phyloP scores from a whole-genome alignment of 2,113 vertebrate genomes.

The Desmodus rotundus region DNA sequence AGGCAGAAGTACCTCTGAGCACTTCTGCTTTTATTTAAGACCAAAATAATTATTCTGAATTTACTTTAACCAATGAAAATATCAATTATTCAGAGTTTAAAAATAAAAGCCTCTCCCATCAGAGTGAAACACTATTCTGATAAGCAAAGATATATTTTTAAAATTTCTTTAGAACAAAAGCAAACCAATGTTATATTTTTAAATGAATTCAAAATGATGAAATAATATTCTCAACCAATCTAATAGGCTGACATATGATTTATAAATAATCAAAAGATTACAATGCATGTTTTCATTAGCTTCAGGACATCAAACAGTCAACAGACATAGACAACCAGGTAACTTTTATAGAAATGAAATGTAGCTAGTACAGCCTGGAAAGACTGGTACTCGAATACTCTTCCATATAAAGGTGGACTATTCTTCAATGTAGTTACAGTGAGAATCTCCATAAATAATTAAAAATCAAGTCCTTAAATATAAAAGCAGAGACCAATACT shows the following conservation, averaged over 20 bases:
- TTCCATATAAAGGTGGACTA: background rate
- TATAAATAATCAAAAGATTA: slow-evolving; percentile 12
- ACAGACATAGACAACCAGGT: background rate
- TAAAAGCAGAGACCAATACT: background rate
- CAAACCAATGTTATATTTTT: background rate
- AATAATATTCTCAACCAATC: background rate
- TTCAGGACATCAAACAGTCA: background rate
- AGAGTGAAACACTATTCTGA: slow-evolving; percentile 15
- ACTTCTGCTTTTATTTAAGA: slow-evolving; percentile 19
- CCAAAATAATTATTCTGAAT: background rate
- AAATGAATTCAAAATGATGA: slow-evolving; percentile 9
- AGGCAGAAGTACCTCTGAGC: background rate
- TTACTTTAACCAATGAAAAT: slow-evolving; percentile 32
- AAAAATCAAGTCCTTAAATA: slow-evolving; percentile 7
- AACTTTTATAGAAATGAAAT: background rate
- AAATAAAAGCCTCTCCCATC: background rate
- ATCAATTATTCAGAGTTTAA: slow-evolving; percentile 3
- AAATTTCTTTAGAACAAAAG: slow-evolving; percentile 19
- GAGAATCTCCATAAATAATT: background rate
- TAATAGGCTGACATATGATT: background rate
- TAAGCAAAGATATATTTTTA: background rate
- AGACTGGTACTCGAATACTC: background rate
- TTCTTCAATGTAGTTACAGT: background rate
- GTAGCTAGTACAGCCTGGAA: background rate
- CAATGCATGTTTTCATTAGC: background rate